A percentile compares a stretch with the other conserved stretches of the same genome.
These are phyloP conservation scores for Danio kyathit DNA, from an alignment of 2,797 vertebrate genomes.

Conservation along the genomic window DNA sequence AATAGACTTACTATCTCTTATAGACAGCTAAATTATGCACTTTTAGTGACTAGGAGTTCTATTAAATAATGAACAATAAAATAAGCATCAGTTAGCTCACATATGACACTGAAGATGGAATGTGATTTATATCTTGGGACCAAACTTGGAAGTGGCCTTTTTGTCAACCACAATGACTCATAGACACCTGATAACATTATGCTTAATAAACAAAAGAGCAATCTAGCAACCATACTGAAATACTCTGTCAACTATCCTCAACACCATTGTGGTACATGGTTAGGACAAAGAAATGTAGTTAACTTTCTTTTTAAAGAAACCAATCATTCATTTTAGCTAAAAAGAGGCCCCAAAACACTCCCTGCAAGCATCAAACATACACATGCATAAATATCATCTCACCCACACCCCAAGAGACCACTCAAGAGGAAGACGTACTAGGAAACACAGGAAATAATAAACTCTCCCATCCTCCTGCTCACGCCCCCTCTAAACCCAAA, in stretches of 20 bases:
- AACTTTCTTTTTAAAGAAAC: background rate
- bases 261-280: background rate
- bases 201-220: background rate
- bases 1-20: background rate
- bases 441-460: slow-evolving; percentile 81
- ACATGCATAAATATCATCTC: slow-evolving; percentile 29
- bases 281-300: background rate
- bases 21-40: background rate
- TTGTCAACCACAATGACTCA: background rate
- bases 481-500: slow-evolving; percentile 72
- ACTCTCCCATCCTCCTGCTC: slow-evolving; percentile 74
- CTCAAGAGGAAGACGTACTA: slow-evolving; percentile 55
- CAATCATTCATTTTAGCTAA: slow-evolving; percentile 24
- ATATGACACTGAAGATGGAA: slow-evolving; percentile 22
- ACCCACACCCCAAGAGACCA: slow-evolving; percentile 40
- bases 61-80: background rate
- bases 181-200: background rate
- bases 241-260: background rate
- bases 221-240: background rate
- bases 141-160: background rate
- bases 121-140: background rate
- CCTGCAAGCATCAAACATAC: slow-evolving; percentile 40
- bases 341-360: slow-evolving; percentile 42
- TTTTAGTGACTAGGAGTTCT: background rate
- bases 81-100: background rate